Conservation (phyloP, 2,113 vertebrate species). For the Serinus canaria region DNA sequence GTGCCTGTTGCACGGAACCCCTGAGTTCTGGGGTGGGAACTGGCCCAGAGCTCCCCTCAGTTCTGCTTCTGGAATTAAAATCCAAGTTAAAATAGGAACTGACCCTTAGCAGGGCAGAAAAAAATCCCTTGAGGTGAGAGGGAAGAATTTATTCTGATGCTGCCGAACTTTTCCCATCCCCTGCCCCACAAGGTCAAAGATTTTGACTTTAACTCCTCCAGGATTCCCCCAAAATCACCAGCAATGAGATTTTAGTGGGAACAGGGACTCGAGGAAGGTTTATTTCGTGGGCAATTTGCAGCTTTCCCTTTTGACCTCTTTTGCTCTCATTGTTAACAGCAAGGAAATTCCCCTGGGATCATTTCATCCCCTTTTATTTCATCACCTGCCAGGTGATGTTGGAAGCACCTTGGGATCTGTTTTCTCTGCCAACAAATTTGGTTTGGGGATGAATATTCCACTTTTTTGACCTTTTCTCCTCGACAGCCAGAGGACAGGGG, state of each 20-base stretch:
- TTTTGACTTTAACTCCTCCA: slow-evolving; percentile 22
- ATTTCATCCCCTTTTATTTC: not conserved
- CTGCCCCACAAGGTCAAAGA: slow-evolving; percentile 17
- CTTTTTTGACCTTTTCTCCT: not conserved
- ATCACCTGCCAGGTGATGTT: not conserved
- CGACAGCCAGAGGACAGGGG: not conserved
- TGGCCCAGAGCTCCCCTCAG: not conserved
- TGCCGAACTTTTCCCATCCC: slow-evolving; percentile 12
- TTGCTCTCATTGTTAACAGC: not conserved
- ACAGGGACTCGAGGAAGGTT: not conserved
- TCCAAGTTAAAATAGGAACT: not conserved
- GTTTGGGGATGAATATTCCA: not conserved
- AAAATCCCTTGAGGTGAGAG: not conserved
- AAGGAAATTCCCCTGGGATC: not conserved
- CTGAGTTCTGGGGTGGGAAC: not conserved
- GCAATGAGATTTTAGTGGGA: not conserved
- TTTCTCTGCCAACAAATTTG: not conserved
- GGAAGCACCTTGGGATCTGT: not conserved
- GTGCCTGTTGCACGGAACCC: not conserved
- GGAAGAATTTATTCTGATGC: slow-evolving; percentile 62
- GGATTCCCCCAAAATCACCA: slow-evolving; percentile 3
- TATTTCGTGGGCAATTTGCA: not conserved
- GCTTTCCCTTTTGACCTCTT: slow-evolving; percentile 13
- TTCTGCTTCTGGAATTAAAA: slow-evolving; percentile 9
- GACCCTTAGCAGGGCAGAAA: slow-evolving; percentile 21